A percentile compares a stretch with the other conserved stretches of the same genome.
Evolutionary conservation across 2,888 invertebrate species (phyloP).

Genomic region (Megaustenia siamemsis): DNA sequence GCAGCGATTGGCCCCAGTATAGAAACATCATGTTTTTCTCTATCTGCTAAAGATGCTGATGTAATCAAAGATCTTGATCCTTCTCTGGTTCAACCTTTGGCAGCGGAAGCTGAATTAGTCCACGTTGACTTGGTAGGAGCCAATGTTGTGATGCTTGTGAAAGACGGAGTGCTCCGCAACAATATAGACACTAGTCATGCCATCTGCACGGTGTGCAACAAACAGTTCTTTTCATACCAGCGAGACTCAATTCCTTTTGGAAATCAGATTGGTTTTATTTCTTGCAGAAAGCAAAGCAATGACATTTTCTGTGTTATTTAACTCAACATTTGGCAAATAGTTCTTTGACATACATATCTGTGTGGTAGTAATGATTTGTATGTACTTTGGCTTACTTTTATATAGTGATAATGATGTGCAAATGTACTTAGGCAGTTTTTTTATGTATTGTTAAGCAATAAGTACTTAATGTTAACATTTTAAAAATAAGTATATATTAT

Average conservation of each 20-base stretch:
- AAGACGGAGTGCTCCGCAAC: conserved; percentile 59
- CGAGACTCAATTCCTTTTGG: conserved; percentile 66
- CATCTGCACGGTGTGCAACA: conserved; percentile 62
- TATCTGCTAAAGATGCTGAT: conserved; percentile 54
- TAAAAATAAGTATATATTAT: too few relatives aligned
- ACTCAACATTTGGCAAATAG: too few relatives aligned
- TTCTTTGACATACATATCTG: too few relatives aligned
- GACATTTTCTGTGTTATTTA: too few relatives aligned
- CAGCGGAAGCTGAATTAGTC: neutral
- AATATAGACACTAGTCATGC: conserved; percentile 61
- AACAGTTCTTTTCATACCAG: conserved; percentile 61
- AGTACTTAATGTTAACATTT: too few relatives aligned
- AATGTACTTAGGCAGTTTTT: too few relatives aligned
- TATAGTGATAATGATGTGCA: too few relatives aligned
- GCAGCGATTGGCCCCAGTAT: conserved; percentile 66
- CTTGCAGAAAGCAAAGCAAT: conserved; percentile 51
- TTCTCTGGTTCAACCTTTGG: conserved; percentile 26
- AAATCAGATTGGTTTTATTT: conserved; percentile 67
- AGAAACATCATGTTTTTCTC: conserved; percentile 57
- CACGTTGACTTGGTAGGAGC: conserved; percentile 61
- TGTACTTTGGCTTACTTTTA: too few relatives aligned
- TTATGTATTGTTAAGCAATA: too few relatives aligned
- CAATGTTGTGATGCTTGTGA: conserved; percentile 62
- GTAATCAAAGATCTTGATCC: conserved; percentile 58
- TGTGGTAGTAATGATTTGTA: too few relatives aligned